phyloP scores from a whole-genome alignment of 2,113 vertebrate genomes.

The Lampris megalopsis region DNA sequence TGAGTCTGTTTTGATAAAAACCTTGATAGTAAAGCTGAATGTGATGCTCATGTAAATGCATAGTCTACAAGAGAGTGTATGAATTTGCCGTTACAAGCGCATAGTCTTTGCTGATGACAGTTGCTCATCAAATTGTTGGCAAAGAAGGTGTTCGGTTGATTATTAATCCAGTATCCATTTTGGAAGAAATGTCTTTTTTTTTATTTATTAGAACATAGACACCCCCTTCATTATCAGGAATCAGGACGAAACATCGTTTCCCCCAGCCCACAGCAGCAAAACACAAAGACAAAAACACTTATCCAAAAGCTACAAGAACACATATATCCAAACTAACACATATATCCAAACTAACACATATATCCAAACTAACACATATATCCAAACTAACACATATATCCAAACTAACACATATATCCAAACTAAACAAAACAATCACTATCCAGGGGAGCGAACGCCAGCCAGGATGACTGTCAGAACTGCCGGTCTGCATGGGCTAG shows the following conservation, averaged over 20 bases:
- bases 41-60: conserved; percentile 1
- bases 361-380: too few species aligned
- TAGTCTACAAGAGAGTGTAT: conserved; percentile 5
- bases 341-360: too few species aligned
- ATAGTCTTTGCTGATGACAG: conserved; percentile 28
- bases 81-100: conserved; percentile 30
- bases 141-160: conserved; percentile 49
- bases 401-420: too few species aligned
- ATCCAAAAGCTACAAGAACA: too few species aligned
- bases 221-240: conserved; percentile 42
- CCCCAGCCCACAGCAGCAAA: too few species aligned
- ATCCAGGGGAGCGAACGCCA: too few species aligned
- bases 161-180: conserved; percentile 45
- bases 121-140: conserved; percentile 41
- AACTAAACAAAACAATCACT: too few species aligned
- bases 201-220: conserved; percentile 51
- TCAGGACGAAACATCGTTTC: neutral
- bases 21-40: neutral
- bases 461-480: too few species aligned
- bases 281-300: too few species aligned
- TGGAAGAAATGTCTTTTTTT: conserved; percentile 48
- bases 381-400: too few species aligned
- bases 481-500: too few species aligned
- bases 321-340: too few species aligned
- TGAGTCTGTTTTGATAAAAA: neutral